Base-by-base conservation (phyloP, 2,888 invertebrate species). In the Hypolimnas misippus region DNA sequence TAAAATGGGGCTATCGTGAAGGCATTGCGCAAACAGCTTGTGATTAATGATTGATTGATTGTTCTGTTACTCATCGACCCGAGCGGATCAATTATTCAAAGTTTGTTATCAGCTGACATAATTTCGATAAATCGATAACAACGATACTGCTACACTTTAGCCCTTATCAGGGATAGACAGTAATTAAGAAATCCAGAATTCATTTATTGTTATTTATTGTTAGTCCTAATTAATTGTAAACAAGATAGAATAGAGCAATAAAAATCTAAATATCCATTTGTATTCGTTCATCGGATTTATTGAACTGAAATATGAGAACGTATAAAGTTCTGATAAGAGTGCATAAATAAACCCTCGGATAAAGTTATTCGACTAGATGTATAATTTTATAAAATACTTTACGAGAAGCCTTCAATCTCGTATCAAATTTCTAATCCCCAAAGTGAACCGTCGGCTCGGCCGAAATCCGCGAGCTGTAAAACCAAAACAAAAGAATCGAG, bases 31-130 rank as follows among this genome's bases (percentile, higher is more conserved):
- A 85, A 87, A 80, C 77, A 83, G 70, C 74, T 71, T 73, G 78
- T 79, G 82, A 81, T 79, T 81, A 81, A 80, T 87, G 86, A 86
- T 87, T 89, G 87, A 89, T 87, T 84, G 82, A 81, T 84, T 77
- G 73, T 73, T 72, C 68, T 69, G 73, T 77, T 79, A 78, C 75
- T 80, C 82, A 83, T 72, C 73, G 74, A 68, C 66, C 69, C 67
- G 65, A 63, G 46, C 56, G 77, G 75, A 84, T 83, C 86, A 83
- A 87, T 89, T 88, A 88, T 87, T 86, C 82, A 83, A 76, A 79
- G 73, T 75, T 51, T 72, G 76, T 78, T 81, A 84, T 84, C 83
- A 68, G 71, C 74, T 82, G 85, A 87, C 84, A 86, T 86, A 81
- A 84, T 85, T 84, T 77, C 70, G 66, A 82, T 84, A 81, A 77